Percentiles rank a stretch among this genome's conserved stretches.
Evolutionary conservation across 1,140 invertebrate species (phyloP).

Genomic region (Brachionus manjavacas): DNA sequence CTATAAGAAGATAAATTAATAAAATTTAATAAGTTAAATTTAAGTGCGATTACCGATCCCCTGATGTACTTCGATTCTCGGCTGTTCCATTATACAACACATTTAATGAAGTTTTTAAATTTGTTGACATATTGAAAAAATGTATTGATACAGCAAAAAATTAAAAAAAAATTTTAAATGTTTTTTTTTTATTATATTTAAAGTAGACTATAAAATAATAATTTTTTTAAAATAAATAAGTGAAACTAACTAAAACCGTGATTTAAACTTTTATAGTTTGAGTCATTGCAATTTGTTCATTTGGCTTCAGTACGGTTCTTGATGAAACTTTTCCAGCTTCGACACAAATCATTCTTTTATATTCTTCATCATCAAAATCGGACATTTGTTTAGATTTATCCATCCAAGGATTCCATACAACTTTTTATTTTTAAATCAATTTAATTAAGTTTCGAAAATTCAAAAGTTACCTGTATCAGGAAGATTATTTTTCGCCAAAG

Average conservation of each 20-base stretch:
- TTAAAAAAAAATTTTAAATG: background rate
- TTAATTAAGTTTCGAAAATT: background rate
- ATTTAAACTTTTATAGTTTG: background rate
- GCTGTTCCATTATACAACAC: slow-evolving; percentile 62
- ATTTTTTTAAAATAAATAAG: no score
- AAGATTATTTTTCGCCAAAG: slow-evolving; percentile 85
- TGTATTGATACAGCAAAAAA: background rate
- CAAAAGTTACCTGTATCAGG: slow-evolving; percentile 70
- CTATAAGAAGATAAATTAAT: background rate
- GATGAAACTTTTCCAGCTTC: slow-evolving; percentile 81
- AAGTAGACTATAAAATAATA: background rate
- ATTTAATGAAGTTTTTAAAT: slow-evolving; percentile 60
- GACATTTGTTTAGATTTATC: slow-evolving; percentile 82
- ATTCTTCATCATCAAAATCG: slow-evolving; percentile 90
- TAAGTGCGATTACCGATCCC: slow-evolving; percentile 61
- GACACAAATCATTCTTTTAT: slow-evolving; percentile 88
- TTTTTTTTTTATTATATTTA: background rate
- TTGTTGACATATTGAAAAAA: slow-evolving; percentile 50
- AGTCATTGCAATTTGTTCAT: slow-evolving; percentile 55
- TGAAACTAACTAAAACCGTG: background rate
- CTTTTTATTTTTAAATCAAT: slow-evolving; percentile 57
- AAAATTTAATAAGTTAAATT: slow-evolving; percentile 44
- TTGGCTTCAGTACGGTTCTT: slow-evolving; percentile 75
- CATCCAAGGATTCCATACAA: slow-evolving; percentile 93
- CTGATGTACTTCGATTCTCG: slow-evolving; percentile 60